Base-by-base conservation (phyloP, 2,113 vertebrate genomes). In the Chunga burmeisteri region DNA sequence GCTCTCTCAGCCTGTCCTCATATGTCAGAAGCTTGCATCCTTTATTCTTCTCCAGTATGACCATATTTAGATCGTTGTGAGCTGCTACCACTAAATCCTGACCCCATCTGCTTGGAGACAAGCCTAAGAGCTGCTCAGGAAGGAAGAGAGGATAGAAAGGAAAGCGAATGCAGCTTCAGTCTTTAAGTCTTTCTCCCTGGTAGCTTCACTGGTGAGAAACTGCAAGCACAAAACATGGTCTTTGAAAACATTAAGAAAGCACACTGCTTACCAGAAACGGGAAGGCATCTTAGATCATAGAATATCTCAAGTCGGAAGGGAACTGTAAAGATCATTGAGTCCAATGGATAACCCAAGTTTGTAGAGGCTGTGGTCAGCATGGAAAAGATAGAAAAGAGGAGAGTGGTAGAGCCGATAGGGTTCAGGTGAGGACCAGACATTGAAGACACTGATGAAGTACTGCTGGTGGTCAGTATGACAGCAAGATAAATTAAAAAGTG, bases 401-500 rank as follows among this genome's bases (percentile, higher is more conserved):
- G 16, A 30, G 7, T 23, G 29, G 32, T 55, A 49, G 1, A 74
- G 26, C 16, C 4, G 1, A 15, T 4, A n/a, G 47, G 29, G n/a
- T 30, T 87, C 52, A 65, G 34, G 32, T 0, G 1, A 91, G 50
- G 40, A 67, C 10, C 2, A 5, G 67, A 8, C 0, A 0, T 2
- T 73, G 40, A 77, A 73, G 55, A 42, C 10, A 10, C 21, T 40
- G 26, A 6, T 40, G 59, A 81, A 71, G 44, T 59, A 46, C 8
- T 38, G 73, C 32, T 63, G 52, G 12, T 47, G 32, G n/a, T 79
- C 67, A 75, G 16, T 12, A 26, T 25, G 68, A 32, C 73, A 87
- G 18, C 2, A 61, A 87, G 52, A 67, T 15, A 62, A 81, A 46
- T 38, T 79, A 5, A 46, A 40, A 70, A 67, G 19, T 8, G 11